phyloP scores from a whole-genome alignment of 2,113 vertebrate genomes.

The Rhabdornis inornatus region DNA sequence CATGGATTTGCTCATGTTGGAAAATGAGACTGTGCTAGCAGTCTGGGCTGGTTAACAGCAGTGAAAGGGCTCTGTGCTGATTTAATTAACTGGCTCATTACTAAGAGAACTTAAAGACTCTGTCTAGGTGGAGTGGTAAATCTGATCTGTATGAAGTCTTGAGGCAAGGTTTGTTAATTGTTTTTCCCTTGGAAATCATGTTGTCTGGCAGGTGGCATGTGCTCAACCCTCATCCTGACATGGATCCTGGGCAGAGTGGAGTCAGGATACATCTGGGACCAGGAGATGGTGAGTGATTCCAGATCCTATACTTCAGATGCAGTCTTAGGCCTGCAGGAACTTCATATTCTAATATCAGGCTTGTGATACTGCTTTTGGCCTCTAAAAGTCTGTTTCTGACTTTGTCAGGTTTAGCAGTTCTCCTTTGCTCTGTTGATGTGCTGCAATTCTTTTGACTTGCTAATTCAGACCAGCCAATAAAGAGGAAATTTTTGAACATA shows the following conservation, averaged over 20 bases:
- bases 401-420: neutral
- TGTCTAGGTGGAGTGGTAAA: neutral
- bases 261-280: neutral
- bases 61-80: neutral
- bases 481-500: neutral
- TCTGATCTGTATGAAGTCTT: neutral
- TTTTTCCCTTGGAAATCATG: neutral
- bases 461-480: neutral
- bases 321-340: neutral
- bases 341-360: neutral
- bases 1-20: neutral
- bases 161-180: neutral
- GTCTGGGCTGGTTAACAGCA: neutral
- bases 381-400: neutral
- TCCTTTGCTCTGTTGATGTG: neutral
- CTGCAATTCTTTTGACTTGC: neutral
- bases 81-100: neutral
- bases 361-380: neutral
- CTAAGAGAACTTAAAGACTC: neutral
- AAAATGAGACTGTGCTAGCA: neutral
- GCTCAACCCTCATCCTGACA: neutral
- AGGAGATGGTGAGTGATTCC: neutral
- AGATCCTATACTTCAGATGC: neutral
- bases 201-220: neutral
- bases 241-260: neutral